These are phyloP conservation scores for Asarcornis scutulata DNA, from an alignment of 2,113 vertebrate species.

Conservation along the genomic window DNA sequence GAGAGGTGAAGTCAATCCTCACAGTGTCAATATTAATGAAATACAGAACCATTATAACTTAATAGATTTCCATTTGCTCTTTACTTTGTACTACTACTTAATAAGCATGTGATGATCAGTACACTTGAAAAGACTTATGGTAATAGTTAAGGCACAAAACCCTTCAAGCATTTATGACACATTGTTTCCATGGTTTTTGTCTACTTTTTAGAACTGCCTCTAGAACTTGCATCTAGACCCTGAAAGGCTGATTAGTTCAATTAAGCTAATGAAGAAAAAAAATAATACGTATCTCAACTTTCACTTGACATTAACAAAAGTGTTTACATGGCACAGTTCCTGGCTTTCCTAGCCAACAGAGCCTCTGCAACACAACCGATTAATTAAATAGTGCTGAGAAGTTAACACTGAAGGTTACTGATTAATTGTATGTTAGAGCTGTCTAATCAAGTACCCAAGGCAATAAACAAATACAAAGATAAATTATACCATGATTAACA, in stretches of 20 bases:
- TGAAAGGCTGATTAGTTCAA: slow-evolving; percentile 60
- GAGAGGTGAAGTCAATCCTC: not conserved
- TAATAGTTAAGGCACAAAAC: not conserved
- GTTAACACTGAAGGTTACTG: slow-evolving; percentile 76
- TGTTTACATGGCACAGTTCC: slow-evolving; percentile 74
- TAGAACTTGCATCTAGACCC: slow-evolving; percentile 36
- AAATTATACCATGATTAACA: slow-evolving; percentile 66
- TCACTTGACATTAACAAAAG: slow-evolving; percentile 77
- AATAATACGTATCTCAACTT: slow-evolving; percentile 60
- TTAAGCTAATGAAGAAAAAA: slow-evolving; percentile 61
- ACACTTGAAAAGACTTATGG: not conserved
- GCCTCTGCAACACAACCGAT: slow-evolving; percentile 61
- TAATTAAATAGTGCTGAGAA: slow-evolving; percentile 75
- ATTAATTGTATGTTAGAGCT: slow-evolving; percentile 77
- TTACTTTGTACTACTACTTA: not conserved
- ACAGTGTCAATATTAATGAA: not conserved
- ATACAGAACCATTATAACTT: not conserved
- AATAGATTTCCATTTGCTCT: not conserved
- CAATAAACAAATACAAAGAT: slow-evolving; percentile 77
- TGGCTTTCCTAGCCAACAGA: slow-evolving; percentile 64
- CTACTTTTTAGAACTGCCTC: not conserved
- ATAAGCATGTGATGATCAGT: not conserved
- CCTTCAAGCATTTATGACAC: not conserved
- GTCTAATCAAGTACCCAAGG: slow-evolving; percentile 77
- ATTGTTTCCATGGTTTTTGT: not conserved